Evolutionary conservation across 2,888 invertebrate species (phyloP).

Genomic region (Caenorhabditis afra): DNA sequence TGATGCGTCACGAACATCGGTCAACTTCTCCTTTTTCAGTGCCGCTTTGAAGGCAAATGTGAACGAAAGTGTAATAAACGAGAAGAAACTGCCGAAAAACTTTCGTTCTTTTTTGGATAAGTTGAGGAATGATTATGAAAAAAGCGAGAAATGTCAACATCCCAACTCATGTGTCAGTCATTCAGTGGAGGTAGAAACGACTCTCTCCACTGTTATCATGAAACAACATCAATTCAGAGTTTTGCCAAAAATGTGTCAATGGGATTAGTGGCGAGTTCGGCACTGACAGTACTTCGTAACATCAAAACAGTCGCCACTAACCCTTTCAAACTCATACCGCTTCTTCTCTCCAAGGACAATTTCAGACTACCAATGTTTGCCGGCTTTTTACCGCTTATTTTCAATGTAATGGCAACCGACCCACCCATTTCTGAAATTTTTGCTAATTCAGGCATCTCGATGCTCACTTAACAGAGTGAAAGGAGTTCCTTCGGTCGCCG

Average conservation of each 20-base stretch:
- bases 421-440: no score
- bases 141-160: slow-evolving; percentile 69
- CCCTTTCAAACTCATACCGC: slow-evolving; percentile 48
- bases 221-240: slow-evolving; percentile 44
- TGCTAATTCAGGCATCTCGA: slow-evolving; percentile 84
- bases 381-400: slow-evolving; percentile 74
- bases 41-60: slow-evolving; percentile 60
- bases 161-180: slow-evolving; percentile 72
- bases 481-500: slow-evolving; percentile 82
- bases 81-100: slow-evolving; percentile 56
- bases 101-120: slow-evolving; percentile 58
- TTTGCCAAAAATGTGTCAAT: slow-evolving; percentile 78
- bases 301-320: slow-evolving; percentile 46
- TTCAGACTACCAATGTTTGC: slow-evolving; percentile 74
- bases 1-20: not conserved
- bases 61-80: slow-evolving; percentile 51
- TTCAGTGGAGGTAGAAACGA: slow-evolving; percentile 66
- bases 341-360: slow-evolving; percentile 50
- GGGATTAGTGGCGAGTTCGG: slow-evolving; percentile 77
- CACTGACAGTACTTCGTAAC: slow-evolving; percentile 54
- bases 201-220: not conserved
- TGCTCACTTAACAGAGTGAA: slow-evolving; percentile 84
- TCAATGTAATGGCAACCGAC: slow-evolving; percentile 68
- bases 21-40: slow-evolving; percentile 48
- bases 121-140: slow-evolving; percentile 60